Conservation (phyloP, 2,797 vertebrate genomes). For the Ctenopoma multispine region DNA sequence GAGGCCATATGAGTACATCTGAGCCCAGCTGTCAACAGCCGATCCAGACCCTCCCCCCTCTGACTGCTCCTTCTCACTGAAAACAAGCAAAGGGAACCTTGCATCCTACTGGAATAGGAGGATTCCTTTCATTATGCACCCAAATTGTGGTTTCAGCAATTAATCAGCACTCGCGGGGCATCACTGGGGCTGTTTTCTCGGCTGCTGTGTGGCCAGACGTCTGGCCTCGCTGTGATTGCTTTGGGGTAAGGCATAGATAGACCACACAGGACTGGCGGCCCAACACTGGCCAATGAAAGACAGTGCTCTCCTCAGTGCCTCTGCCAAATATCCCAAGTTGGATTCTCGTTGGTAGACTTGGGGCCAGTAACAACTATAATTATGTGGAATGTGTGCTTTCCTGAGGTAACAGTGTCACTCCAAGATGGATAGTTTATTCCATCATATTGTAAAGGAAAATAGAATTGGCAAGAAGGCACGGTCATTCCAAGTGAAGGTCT, state of each 20-base stretch:
- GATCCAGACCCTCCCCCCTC: conserved; percentile 15
- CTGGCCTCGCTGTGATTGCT: conserved; percentile 69
- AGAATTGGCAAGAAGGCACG: conserved; percentile 65
- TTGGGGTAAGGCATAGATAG: conserved; percentile 68
- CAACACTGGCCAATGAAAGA: conserved; percentile 63
- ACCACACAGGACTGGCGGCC: conserved; percentile 80
- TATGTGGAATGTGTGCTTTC: conserved; percentile 83
- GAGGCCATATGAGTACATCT: conserved; percentile 50
- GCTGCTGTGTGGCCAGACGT: conserved; percentile 72
- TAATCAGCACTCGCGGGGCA: conserved; percentile 66
- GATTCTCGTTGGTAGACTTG: conserved; percentile 66
- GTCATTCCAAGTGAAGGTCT: conserved; percentile 61
- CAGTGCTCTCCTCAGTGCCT: conserved; percentile 63
- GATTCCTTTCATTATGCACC: conserved; percentile 64
- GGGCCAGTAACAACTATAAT: conserved; percentile 83
- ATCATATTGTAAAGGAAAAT: conserved; percentile 75
- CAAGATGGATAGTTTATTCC: conserved; percentile 79
- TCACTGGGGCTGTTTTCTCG: conserved; percentile 61
- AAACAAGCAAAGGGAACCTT: conserved; percentile 57
- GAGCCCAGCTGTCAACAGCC: conserved; percentile 57
- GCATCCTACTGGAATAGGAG: conserved; percentile 39
- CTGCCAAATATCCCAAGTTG: conserved; percentile 76
- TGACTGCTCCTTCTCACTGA: conserved; percentile 37
- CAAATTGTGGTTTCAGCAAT: conserved; percentile 67
- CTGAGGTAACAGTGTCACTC: conserved; percentile 78